Evolutionary conservation across 2,113 vertebrate genomes (phyloP), one percentile per base, ranked within the genome.

Genomic region (Oceanodroma tethys): DNA sequence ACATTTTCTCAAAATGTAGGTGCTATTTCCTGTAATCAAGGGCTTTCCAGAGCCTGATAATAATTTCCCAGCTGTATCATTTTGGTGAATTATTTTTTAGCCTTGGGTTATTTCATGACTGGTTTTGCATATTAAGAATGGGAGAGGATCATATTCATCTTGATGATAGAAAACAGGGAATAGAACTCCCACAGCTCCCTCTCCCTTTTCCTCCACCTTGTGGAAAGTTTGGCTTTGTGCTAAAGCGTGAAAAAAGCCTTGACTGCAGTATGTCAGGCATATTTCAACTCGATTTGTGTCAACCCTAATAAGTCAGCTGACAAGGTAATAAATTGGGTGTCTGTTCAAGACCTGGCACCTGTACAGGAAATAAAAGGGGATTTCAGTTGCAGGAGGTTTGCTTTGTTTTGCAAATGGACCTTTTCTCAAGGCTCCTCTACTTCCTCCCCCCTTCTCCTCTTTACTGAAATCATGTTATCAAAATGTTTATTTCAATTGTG

Each of bases 221-320:
- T 95, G 91, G 95, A 97, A 97, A 97, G 82, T 97, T 98, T 96
- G 88, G 95, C 97, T 98, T 97, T 66, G 68, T 96, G 95, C 60
- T 98, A 94, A 98, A 97, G 94, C 9, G 65, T 96, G 96, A 95
- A 97, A 97, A 95, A 95, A 90, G 43, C 63, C 56, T 93, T 96
- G 87, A 97, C 95, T 96, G 92, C 82, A 96, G 88, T 93, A 91
- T 95, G 95, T 97, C 91, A 98, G 94, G 95, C 80, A 73, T 98
- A 98, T 98, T 98, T 98, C 96, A 97, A 87, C 88, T 98, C 71
- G 70, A 98, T 98, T 97, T 98, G 97, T 98, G 98, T 98, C 98
- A 98, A 96, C 96, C 91, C 84, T 98, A 98, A 97, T 98, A 98
- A 98, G 97, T 97, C 91, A 96, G 93, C 95, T 98, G 98, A 98